These are phyloP conservation scores for Phorcus lineatus DNA, from an alignment of 2,888 invertebrate species.

Conservation along the genomic window DNA sequence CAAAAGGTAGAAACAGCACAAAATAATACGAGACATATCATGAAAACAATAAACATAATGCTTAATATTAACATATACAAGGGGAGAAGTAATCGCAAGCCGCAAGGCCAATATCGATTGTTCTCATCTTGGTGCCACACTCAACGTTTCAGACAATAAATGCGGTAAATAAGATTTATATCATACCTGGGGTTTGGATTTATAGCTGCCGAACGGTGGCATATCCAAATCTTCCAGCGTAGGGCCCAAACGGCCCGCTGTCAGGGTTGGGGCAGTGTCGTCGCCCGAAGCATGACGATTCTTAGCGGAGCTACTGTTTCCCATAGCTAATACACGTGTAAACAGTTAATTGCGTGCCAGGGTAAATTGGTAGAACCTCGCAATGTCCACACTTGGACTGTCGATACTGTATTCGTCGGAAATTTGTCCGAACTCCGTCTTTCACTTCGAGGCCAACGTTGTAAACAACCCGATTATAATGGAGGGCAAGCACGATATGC, in stretches of 20 bases:
- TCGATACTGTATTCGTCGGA: neutral
- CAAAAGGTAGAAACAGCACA: neutral
- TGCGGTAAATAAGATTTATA: neutral
- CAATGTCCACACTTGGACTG: neutral
- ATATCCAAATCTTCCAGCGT: constrained; percentile 37
- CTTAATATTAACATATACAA: neutral
- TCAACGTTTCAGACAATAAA: neutral
- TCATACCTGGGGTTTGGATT: constrained; percentile 21
- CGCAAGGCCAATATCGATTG: no score
- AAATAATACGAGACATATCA: neutral
- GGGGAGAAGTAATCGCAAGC: neutral
- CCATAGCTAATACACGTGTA: constrained; percentile 33
- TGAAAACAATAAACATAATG: neutral
- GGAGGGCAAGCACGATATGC: neutral
- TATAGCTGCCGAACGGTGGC: constrained; percentile 24
- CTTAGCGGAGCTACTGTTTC: constrained; percentile 44
- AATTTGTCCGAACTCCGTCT: neutral
- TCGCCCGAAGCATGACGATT: constrained; percentile 64
- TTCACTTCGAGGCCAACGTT: neutral
- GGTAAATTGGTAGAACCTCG: no score
- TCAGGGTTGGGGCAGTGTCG: constrained; percentile 62
- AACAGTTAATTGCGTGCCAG: neutral
- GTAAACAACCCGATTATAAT: constrained; percentile 1
- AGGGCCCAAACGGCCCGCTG: constrained; percentile 49
- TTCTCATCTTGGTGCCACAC: no score